Evolutionary conservation across 2,797 vertebrate species (phyloP).

Genomic region (Aulostomus chinensis): DNA sequence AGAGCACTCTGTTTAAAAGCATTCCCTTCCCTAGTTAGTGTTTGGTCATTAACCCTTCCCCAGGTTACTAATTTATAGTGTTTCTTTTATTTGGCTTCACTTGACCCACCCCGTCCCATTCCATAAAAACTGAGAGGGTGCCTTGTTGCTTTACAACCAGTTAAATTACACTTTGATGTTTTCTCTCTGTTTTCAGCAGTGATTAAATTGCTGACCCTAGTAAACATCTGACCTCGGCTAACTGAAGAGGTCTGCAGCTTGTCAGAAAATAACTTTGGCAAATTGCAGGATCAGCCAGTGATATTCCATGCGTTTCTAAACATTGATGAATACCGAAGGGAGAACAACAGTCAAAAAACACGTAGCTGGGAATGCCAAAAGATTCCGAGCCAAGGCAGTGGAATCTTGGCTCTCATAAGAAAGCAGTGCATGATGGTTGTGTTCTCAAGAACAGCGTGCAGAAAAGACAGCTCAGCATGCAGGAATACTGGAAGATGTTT

Average conservation of each 20-base stretch:
- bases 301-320: slow-evolving; percentile 24
- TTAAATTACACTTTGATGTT: slow-evolving; percentile 91
- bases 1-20: slow-evolving; percentile 75
- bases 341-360: slow-evolving; percentile 61
- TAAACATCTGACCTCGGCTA: slow-evolving; percentile 83
- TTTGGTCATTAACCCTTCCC: slow-evolving; percentile 82
- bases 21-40: slow-evolving; percentile 77
- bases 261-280: slow-evolving; percentile 60
- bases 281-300: slow-evolving; percentile 48
- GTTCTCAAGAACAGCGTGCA: slow-evolving; percentile 63
- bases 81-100: slow-evolving; percentile 82
- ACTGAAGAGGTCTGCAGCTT: slow-evolving; percentile 77
- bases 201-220: slow-evolving; percentile 85
- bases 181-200: slow-evolving; percentile 82
- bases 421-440: slow-evolving; percentile 67
- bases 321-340: slow-evolving; percentile 26
- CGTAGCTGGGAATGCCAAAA: slow-evolving; percentile 59
- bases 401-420: slow-evolving; percentile 74
- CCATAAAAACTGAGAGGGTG: slow-evolving; percentile 78
- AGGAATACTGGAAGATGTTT: slow-evolving; percentile 63
- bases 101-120: slow-evolving; percentile 78
- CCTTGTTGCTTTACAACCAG: slow-evolving; percentile 83
- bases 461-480: slow-evolving; percentile 74
- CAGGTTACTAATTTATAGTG: slow-evolving; percentile 84
- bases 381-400: slow-evolving; percentile 56